A percentile compares a stretch with the other conserved stretches of the same genome.
Conservation (phyloP, 92 coral and sea anemone genomes). For the Zoanthus sociatus region DNA sequence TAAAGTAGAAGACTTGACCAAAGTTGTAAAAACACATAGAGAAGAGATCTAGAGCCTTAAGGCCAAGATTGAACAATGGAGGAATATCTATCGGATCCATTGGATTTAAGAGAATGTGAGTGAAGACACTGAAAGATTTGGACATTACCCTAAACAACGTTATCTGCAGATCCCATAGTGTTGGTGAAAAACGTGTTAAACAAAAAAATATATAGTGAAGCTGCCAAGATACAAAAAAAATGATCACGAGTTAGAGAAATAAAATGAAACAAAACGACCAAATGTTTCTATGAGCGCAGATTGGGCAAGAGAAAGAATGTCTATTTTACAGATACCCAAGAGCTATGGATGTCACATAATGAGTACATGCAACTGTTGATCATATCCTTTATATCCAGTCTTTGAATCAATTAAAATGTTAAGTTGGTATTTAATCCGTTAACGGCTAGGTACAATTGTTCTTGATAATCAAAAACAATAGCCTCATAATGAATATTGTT, state of each 20-base stretch:
- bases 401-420: not conserved
- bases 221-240: constrained; percentile 14
- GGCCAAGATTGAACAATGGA: not conserved
- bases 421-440: not conserved
- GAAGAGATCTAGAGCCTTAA: constrained; percentile 11
- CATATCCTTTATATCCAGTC: not conserved
- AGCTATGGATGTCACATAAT: too few relatives aligned
- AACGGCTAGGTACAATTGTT: not conserved
- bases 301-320: constrained; percentile 19
- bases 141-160: constrained; percentile 11
- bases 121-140: not conserved
- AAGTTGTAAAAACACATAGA: not conserved
- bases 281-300: constrained; percentile 28
- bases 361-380: too few relatives aligned
- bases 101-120: not conserved
- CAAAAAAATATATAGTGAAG: not conserved
- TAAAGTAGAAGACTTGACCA: constrained; percentile 2
- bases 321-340: not conserved
- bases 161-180: constrained; percentile 22
- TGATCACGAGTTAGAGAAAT: not conserved
- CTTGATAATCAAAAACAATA: not conserved
- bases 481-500: constrained; percentile 6
- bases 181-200: not conserved
- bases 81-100: constrained; percentile 1
- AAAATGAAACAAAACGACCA: not conserved